Base-by-base conservation (phyloP, 2,113 vertebrate genomes). In the Catharus fuscescens region DNA sequence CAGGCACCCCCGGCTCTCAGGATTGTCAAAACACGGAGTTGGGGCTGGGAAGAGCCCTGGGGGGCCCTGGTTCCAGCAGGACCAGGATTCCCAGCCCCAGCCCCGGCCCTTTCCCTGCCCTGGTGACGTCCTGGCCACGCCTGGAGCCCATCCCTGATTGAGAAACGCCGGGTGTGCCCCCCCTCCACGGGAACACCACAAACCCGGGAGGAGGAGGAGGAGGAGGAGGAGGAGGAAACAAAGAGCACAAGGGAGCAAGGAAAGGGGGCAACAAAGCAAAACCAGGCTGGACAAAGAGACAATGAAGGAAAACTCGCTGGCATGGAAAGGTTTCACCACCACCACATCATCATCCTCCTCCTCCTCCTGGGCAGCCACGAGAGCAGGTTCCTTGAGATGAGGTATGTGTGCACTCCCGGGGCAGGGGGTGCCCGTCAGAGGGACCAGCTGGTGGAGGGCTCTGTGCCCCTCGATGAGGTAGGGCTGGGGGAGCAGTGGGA, bases 371-470 rank as follows among this genome's bases (percentile, higher is more conserved):
- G 92, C 94, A 32, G 71, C 80, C 79, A 10, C 57, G 86, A 90
- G 92, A 77, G 57, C 85, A 92, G 96, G 97, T 96, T 98, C 97
- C 94, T 84, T 92, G 96, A 97, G 97, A 87, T 97, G 98, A 98
- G 98, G 98, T 97, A 97, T 91, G 64, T 92, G 96, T 97, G 97
- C 94, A 14, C 38, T 11, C 10, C 31, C 53, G 86, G 89, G 80
- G 48, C 65, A 44, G 45, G 45, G 20, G 20, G 69, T 1, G 15
- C 36, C 94, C 76, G 12, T 98, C 98, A 98, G 90, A 98, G 98
- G 82, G 98, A 98, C 98, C 98, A 98, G 96, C 98, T 98, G 97
- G 98, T 98, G 66, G 98, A 98, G 92, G 98, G 98, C 97, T 98
- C 98, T 11, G 98, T 98, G 83, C 98, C 98, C 95, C 98, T 96